phyloP scores from a whole-genome alignment of 2,113 vertebrate species.

The Heptranchias perlo region DNA sequence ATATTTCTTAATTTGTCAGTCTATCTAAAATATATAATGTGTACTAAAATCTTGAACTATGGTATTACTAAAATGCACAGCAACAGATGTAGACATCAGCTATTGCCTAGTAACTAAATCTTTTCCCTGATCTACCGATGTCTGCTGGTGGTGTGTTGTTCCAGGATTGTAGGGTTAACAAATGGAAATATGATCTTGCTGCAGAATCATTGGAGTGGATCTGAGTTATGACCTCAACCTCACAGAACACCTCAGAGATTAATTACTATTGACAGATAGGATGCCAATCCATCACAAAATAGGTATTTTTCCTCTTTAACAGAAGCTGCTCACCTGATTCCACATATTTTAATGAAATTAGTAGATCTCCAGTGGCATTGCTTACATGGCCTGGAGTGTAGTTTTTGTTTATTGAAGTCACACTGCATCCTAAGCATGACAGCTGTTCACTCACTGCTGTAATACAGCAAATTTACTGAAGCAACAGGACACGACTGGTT shows the following conservation, averaged over 20 bases:
- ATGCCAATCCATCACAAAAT: not conserved
- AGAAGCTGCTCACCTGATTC: too few species aligned
- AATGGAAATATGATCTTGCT: not conserved
- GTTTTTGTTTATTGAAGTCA: too few species aligned
- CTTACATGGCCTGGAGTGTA: too few species aligned
- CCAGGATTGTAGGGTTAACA: not conserved
- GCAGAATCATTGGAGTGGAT: not conserved
- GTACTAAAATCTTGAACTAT: too few species aligned
- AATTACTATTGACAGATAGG: not conserved
- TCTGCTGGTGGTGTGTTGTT: not conserved
- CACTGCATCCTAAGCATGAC: too few species aligned
- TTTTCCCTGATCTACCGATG: not conserved
- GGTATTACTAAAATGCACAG: not conserved
- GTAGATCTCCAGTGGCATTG: too few species aligned
- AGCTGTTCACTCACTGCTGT: too few species aligned
- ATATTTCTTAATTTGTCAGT: too few species aligned
- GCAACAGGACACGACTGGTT: too few species aligned
- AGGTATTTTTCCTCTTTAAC: not conserved
- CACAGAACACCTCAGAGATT: not conserved
- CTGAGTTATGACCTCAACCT: not conserved
- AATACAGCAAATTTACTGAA: too few species aligned
- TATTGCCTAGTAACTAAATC: not conserved
- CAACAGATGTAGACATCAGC: not conserved
- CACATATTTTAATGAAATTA: too few species aligned
- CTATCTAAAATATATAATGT: not conserved